These are phyloP conservation scores for Xylocopa sonorina DNA, from an alignment of 1,140 invertebrate species.

Conservation along the genomic window DNA sequence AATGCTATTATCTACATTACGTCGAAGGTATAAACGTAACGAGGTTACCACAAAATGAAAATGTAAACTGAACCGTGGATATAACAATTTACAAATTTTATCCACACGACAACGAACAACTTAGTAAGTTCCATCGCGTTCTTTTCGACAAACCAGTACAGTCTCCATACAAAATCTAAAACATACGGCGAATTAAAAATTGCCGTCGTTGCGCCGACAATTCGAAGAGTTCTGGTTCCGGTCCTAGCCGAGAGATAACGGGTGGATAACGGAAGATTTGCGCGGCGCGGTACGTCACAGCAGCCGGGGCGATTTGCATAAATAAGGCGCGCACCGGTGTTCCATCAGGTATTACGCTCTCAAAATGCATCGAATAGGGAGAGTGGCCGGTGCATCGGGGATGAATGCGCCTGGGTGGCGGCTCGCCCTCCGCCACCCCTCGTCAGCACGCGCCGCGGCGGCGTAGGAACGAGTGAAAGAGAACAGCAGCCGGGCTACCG, in stretches of 20 bases:
- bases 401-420: slow-evolving; percentile 19
- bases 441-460: slow-evolving; percentile 13
- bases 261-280: slow-evolving; percentile 11
- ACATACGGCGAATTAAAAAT: background rate
- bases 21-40: too few species aligned
- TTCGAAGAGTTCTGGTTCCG: background rate
- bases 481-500: background rate
- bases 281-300: background rate
- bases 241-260: background rate
- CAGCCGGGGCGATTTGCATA: slow-evolving; percentile 44
- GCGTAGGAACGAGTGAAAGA: background rate
- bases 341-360: slow-evolving; percentile 44
- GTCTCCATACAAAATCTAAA: too few species aligned
- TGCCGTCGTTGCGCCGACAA: background rate
- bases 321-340: slow-evolving; percentile 34
- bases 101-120: too few species aligned
- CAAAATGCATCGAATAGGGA: slow-evolving; percentile 43
- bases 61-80: too few species aligned
- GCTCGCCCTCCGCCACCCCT: too few species aligned
- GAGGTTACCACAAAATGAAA: too few species aligned
- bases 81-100: too few species aligned
- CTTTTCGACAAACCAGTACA: too few species aligned
- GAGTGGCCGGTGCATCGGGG: slow-evolving; percentile 33
- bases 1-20: too few species aligned
- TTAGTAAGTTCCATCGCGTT: too few species aligned